phyloP scores from a whole-genome alignment of 2,113 vertebrate species.

The Poeciliopsis prolifica region DNA sequence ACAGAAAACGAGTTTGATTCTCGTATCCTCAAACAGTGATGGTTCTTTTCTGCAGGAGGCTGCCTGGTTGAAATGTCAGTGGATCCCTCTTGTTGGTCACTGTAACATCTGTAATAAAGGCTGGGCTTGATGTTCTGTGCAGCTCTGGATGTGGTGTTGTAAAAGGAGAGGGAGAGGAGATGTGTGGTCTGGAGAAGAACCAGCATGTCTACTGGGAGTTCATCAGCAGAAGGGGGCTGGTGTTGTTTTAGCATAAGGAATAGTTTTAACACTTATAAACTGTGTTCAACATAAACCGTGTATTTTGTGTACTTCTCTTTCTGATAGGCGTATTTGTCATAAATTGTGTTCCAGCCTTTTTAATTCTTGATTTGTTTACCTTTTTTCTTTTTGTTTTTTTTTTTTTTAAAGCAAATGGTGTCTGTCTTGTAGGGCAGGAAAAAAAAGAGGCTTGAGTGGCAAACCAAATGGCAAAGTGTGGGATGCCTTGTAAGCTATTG shows the following conservation, averaged over 20 bases:
- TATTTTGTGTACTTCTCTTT: too few species aligned
- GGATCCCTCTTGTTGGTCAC: neutral
- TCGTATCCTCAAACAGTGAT: too few species aligned
- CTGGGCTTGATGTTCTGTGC: conserved; percentile 35
- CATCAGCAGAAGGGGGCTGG: conserved; percentile 20
- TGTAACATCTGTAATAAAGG: neutral
- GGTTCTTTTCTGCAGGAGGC: neutral
- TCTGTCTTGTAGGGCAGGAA: neutral
- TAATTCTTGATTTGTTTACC: neutral
- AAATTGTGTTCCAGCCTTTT: neutral
- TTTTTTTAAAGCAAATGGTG: neutral
- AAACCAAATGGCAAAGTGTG: conserved; percentile 53
- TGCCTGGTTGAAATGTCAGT: neutral
- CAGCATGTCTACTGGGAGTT: conserved; percentile 51
- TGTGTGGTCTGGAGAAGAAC: conserved; percentile 41
- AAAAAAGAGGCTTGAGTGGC: conserved; percentile 22
- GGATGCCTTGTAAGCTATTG: conserved; percentile 31
- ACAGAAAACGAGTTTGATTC: neutral
- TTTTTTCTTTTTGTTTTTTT: neutral
- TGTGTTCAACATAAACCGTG: neutral
- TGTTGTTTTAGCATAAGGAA: conserved; percentile 35
- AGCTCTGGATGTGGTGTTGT: conserved; percentile 43
- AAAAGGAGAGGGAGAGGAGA: conserved; percentile 41
- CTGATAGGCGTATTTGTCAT: neutral
- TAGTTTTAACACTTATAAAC: conserved; percentile 19